Evolutionary conservation across 2,888 invertebrate genomes (phyloP).

Genomic region (Phyllotreta striolata): DNA sequence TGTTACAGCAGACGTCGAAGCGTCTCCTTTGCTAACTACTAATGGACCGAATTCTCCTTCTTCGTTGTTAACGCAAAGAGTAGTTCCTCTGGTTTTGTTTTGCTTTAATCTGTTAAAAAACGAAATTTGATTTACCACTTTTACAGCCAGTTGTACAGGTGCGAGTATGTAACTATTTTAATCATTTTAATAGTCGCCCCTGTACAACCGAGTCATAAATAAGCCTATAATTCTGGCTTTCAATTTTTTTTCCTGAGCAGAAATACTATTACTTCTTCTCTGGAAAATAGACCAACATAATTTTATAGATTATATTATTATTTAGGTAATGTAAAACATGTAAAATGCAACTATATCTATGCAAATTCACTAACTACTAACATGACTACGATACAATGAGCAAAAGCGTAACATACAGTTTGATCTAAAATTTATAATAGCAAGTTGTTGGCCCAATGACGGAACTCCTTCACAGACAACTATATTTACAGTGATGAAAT

Average conservation of each 20-base stretch:
- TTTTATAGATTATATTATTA: no score
- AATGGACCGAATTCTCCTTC: slow-evolving; percentile 64
- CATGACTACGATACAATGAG: background rate
- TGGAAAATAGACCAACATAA: no score
- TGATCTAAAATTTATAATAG: slow-evolving; percentile 16
- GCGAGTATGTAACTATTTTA: no score
- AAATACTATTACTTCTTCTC: no score
- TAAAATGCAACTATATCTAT: no score
- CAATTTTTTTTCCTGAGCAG: no score
- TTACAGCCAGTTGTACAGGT: no score
- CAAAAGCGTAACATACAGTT: slow-evolving; percentile 21
- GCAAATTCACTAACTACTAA: background rate
- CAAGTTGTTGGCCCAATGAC: slow-evolving; percentile 17
- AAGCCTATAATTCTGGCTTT: no score
- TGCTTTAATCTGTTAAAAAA: slow-evolving; percentile 27
- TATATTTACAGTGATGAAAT: slow-evolving; percentile 29
- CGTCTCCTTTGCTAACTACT: slow-evolving; percentile 63
- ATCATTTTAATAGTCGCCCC: no score
- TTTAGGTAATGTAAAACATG: no score
- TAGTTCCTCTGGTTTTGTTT: slow-evolving; percentile 29
- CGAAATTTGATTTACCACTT: no score
- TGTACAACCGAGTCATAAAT: no score
- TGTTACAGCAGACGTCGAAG: slow-evolving; percentile 66
- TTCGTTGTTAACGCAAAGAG: slow-evolving; percentile 53
- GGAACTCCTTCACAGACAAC: slow-evolving; percentile 12